Percentiles rank a stretch among this genome's conserved stretches.
Conservation (phyloP, 2,888 invertebrate genomes). For the Meandrusa payeni region DNA sequence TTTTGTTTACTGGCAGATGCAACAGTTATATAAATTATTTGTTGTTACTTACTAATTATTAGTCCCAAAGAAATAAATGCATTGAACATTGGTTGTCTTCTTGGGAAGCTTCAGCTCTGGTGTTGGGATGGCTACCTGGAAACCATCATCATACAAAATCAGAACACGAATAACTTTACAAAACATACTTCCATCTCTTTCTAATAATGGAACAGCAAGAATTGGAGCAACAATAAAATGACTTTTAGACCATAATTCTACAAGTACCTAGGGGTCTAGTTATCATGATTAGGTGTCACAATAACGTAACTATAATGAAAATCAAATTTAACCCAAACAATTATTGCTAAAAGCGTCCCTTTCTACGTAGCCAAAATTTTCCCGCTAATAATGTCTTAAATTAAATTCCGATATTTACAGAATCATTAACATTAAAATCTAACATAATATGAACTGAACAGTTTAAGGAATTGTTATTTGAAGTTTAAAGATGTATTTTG, state of each 20-base stretch:
- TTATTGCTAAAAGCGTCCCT: slow-evolving; percentile 6
- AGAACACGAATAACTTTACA: slow-evolving; percentile 20
- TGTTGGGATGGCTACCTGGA: slow-evolving; percentile 90
- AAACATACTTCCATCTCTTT: slow-evolving; percentile 26
- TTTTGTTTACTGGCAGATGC: too few relatives aligned
- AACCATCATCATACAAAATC: slow-evolving; percentile 38
- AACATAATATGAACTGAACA: background rate
- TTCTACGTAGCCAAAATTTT: slow-evolving; percentile 26
- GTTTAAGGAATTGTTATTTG: background rate
- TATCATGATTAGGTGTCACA: background rate
- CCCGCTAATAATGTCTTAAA: slow-evolving; percentile 28
- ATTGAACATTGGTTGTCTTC: slow-evolving; percentile 87
- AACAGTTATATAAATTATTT: background rate
- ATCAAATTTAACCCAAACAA: background rate
- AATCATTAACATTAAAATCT: slow-evolving; percentile 16
- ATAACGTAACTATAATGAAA: slow-evolving; percentile 1
- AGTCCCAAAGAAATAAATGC: slow-evolving; percentile 97
- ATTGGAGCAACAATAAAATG: slow-evolving; percentile 5
- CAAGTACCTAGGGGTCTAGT: slow-evolving; percentile 1
- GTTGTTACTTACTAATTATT: slow-evolving; percentile 92
- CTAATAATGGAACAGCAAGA: slow-evolving; percentile 12
- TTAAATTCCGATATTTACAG: slow-evolving; percentile 20
- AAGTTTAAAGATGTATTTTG: slow-evolving; percentile 4
- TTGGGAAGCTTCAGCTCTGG: slow-evolving; percentile 88
- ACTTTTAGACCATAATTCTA: background rate